Base-by-base conservation (phyloP, 2,888 invertebrate genomes). In the Lamellibrachia columna region DNA sequence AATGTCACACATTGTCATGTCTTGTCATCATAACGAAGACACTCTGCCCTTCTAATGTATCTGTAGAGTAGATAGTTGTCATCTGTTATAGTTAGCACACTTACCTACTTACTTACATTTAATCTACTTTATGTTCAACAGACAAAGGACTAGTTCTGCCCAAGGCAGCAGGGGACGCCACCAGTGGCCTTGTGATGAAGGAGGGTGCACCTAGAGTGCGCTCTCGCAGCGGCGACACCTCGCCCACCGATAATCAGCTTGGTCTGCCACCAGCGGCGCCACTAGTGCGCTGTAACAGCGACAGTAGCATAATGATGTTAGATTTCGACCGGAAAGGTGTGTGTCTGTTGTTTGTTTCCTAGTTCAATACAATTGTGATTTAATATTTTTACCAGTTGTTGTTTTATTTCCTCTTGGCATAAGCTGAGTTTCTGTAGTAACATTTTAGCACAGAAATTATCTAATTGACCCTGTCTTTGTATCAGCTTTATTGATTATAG, bases 191-290 rank as follows among this genome's bases (percentile, higher is more conserved):
- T 75, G 52, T 75, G 75, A 75, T 22, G 75, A 75, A 75, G 75
- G 75, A 90, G 55, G 90, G 52, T 60, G 92, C 55, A 9, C 52
- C 92, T 9, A 92, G 93, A 9, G 96, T 95, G 94, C 94, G 95
- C 91, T 96, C 96, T 9, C 93, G 95, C 92, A 96, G 96, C 94
- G 95, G 96, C 2, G 95, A 95, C 55, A 95, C 95, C 15, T 96
- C 96, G 7, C 96, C 96, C 22, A 75, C 75, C n/a, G 75, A 75
- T n/a, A 75, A 75, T 22, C 75, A 75, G 75, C 75, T 75, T 2
- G 75, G 75, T n/a, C 75, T 75, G 75, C 22, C 75, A 4, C 22
- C 75, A 11, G n/a, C 40, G 9, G 58, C 91, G 15, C 93, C 94
- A 7, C 93, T 96, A 91, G 93, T 95, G 0, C 93, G 96, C 22